phyloP scores from a whole-genome alignment of 2,888 invertebrate genomes.

The Rhingia campestris region DNA sequence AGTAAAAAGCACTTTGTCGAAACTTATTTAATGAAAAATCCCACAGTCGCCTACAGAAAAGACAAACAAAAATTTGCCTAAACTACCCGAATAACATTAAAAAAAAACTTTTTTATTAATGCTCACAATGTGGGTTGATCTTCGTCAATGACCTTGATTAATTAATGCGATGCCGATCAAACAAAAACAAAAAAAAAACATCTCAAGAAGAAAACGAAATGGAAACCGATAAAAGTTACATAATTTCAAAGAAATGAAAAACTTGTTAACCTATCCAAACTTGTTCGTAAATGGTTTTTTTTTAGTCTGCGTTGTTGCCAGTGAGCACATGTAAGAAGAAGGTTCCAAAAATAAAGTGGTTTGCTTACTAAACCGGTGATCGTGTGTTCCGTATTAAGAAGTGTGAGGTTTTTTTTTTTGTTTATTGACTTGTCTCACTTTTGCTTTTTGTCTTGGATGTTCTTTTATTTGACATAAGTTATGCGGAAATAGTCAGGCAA shows the following conservation, averaged over 20 bases:
- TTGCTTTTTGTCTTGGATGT: constrained; percentile 17
- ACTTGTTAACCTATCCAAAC: constrained; percentile 43
- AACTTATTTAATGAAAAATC: not conserved
- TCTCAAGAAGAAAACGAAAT: constrained; percentile 55
- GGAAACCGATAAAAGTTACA: constrained; percentile 67
- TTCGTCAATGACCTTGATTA: constrained; percentile 70
- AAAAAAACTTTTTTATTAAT: not conserved
- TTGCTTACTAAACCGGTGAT: constrained; percentile 34
- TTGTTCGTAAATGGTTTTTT: constrained; percentile 6
- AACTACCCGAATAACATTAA: not conserved
- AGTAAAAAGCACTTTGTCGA: not conserved
- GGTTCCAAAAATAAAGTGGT: constrained; percentile 14
- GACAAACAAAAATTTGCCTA: constrained; percentile 8
- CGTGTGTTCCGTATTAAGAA: constrained; percentile 21
- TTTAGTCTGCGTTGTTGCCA: constrained; percentile 17
- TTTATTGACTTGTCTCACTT: constrained; percentile 11
- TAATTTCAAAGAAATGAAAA: constrained; percentile 50
- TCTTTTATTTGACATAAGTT: constrained; percentile 26
- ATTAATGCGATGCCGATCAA: constrained; percentile 65
- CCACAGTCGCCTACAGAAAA: constrained; percentile 4
- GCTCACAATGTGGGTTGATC: constrained; percentile 65
- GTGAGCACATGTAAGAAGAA: constrained; percentile 33
- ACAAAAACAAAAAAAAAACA: not conserved
- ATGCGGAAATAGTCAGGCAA: constrained; percentile 49
- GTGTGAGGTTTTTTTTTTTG: not conserved